Evolutionary conservation across 1,140 invertebrate genomes (phyloP), one percentile per base, ranked within the genome.

Genomic region (Pseudachorutes palmiensis): DNA sequence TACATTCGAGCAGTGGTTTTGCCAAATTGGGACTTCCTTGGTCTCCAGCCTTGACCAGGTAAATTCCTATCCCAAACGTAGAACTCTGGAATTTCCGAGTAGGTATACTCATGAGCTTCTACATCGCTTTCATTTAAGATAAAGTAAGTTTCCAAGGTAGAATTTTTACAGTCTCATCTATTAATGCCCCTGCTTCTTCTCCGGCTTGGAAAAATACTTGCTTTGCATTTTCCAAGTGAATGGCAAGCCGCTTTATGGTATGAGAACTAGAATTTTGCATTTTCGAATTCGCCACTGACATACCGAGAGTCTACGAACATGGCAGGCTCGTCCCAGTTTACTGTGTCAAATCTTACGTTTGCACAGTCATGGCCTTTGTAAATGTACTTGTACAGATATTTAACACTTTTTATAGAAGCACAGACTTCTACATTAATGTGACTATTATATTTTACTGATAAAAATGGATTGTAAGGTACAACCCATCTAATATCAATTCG

Each of bases 381-480:
- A 2, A 64, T 14, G 29, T 64, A 64, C 51, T 64, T 64, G 48
- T 16, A 64, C 19, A 64, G 28, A 51, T 64, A 82, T 75, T 82
- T 81, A 32, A 83, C 79, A 32, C 76, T 76, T 73, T 80, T 82
- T 41, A 83, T 77, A 19, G 79, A 80, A 75, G 77, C 77, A 72
- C 79, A 82, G 69, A 74, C 78, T 74, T 82, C 78, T 22, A 82
- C 79, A 70, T 82, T 82, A 49, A 79, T 77, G 69, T 82, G 80
- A 45, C 78, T 75, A 66, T 82, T 76, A 69, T 77, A 83, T 57
- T 72, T 81, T 75, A 79, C 77, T 9, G 72, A 77, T 19, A 84
- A 75, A 2, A 81, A 64, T 24, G 80, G 79, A 67, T 77, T 80
- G 77, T 83, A 83, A 66, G 81, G 81, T 45, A 82, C 81, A 64